These are phyloP conservation scores for Percina caprodes DNA, from an alignment of 2,113 vertebrate genomes.

Conservation along the genomic window DNA sequence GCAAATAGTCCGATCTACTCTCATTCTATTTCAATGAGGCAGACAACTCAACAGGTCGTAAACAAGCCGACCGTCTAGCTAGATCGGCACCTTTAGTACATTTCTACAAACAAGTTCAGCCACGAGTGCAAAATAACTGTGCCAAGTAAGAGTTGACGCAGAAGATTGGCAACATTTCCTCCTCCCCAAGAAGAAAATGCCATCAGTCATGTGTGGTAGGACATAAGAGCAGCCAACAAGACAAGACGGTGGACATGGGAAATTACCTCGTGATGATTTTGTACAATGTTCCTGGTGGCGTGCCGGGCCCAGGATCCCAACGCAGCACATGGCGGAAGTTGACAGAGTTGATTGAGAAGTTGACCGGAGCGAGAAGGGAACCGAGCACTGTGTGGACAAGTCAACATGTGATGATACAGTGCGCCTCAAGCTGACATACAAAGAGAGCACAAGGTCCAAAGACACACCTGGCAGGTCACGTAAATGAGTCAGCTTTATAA, in stretches of 20 bases:
- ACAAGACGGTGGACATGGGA: too few species aligned
- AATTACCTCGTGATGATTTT: constrained; percentile 25
- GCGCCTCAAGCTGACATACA: neutral
- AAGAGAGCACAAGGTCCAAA: neutral
- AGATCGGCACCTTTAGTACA: too few species aligned
- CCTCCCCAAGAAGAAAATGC: neutral
- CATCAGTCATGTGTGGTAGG: neutral
- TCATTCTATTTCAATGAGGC: too few species aligned
- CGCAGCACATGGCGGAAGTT: constrained; percentile 64
- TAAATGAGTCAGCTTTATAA: neutral
- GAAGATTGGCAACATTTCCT: neutral
- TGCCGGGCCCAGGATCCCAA: constrained; percentile 64
- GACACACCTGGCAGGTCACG: neutral
- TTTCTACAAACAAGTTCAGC: too few species aligned
- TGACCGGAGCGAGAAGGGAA: constrained; percentile 47
- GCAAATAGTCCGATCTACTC: too few species aligned
- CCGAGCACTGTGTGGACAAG: constrained; percentile 28
- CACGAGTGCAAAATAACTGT: too few species aligned
- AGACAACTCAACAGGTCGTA: too few species aligned
- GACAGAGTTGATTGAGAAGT: constrained; percentile 11
- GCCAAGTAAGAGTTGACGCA: too few species aligned
- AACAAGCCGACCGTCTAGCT: too few species aligned
- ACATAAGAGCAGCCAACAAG: neutral
- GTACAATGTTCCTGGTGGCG: constrained; percentile 53
- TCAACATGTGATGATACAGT: neutral